These are phyloP conservation scores for Xerus rutilus DNA, from an alignment of 2,797 vertebrate genomes.

Conservation along the genomic window DNA sequence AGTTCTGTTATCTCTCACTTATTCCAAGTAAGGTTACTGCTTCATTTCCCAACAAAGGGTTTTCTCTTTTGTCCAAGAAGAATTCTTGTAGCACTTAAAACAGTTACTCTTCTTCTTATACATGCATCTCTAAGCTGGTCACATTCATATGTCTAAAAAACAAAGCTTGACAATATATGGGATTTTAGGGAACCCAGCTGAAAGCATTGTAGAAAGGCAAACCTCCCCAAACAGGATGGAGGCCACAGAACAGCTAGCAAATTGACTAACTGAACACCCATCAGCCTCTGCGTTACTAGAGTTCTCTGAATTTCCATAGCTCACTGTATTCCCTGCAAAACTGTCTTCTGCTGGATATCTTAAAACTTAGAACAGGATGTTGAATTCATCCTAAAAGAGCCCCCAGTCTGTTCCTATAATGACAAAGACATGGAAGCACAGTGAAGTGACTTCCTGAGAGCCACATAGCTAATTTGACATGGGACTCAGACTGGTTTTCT, in stretches of 20 bases:
- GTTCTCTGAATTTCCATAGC: not conserved
- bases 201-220: conserved; percentile 1
- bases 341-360: not conserved
- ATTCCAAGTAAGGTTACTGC: not conserved
- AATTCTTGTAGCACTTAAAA: conserved; percentile 38
- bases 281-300: not conserved
- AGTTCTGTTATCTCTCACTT: not conserved
- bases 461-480: not conserved
- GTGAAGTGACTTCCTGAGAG: not conserved
- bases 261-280: not conserved
- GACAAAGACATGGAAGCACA: not conserved
- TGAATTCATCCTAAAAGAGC: not conserved
- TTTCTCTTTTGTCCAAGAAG: not conserved
- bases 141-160: conserved; percentile 25
- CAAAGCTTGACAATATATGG: not conserved
- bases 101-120: not conserved
- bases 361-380: not conserved
- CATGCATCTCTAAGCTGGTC: not conserved
- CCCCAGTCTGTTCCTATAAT: not conserved
- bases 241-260: not conserved
- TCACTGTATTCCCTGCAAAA: not conserved
- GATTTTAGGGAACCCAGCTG: not conserved
- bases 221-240: not conserved
- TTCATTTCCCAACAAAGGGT: not conserved
- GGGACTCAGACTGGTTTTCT: not conserved